These are phyloP conservation scores for Mercenaria mercenaria DNA, from an alignment of 1,140 invertebrate species.

Conservation along the genomic window DNA sequence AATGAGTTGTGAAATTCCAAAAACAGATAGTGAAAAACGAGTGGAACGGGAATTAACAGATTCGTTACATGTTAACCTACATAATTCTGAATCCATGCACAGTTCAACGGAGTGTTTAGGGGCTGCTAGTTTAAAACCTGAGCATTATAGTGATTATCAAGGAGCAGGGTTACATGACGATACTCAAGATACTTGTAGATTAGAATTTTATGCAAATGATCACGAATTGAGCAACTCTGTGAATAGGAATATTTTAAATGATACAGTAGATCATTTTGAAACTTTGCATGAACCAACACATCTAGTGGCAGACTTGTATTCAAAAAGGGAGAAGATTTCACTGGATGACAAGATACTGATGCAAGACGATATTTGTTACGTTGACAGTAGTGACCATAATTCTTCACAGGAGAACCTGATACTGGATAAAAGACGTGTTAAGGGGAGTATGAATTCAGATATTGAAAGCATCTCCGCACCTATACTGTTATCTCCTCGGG, in stretches of 20 bases:
- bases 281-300: constrained; percentile 36
- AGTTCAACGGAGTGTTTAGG: constrained; percentile 59
- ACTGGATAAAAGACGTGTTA: constrained; percentile 55
- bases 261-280: constrained; percentile 5
- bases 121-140: constrained; percentile 56
- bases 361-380: constrained; percentile 50
- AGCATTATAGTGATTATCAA: constrained; percentile 5
- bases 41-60: constrained; percentile 55
- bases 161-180: neutral
- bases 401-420: constrained; percentile 62
- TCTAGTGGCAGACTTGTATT: constrained; percentile 56
- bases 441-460: constrained; percentile 65
- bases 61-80: constrained; percentile 1
- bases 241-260: neutral
- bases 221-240: constrained; percentile 17
- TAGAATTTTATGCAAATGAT: constrained; percentile 57
- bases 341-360: constrained; percentile 59
- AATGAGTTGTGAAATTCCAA: constrained; percentile 59
- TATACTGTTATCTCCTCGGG: constrained; percentile 58
- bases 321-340: constrained; percentile 61
- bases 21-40: constrained; percentile 69
- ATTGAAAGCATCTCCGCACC: constrained; percentile 61
- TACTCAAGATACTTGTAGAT: constrained; percentile 7
- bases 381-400: constrained; percentile 65
- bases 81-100: constrained; percentile 30